Evolutionary conservation across 2,888 invertebrate species (phyloP), one percentile per base, ranked within the genome.

Genomic region (Idaea dimidiata): DNA sequence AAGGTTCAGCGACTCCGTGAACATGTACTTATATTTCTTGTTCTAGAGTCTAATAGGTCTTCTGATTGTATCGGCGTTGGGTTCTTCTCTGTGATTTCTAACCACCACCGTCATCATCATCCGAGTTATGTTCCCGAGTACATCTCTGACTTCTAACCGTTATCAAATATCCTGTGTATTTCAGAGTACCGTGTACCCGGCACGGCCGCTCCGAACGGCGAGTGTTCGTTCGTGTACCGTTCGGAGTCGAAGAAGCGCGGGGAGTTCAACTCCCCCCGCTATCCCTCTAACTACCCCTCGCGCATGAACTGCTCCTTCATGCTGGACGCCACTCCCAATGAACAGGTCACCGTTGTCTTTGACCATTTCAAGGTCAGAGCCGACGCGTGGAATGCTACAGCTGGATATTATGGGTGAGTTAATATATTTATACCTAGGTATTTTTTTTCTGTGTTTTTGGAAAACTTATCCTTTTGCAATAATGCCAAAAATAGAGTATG

Each of bases 261-360:
- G 60, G 97, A 97, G 82, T 97, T 99, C 87, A 99, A 99, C 91
- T 98, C 98, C 61, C 99, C 99, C 18, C 95, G 98, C 67, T 98
- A 98, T 94, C 99, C 99, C 80, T 97, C 98, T 82, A 97, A 98
- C 93, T 99, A 99, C 94, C 99, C 99, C 70, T 97, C 98, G 80
- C 96, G 96, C 87, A 98, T 97, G 72, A 97, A 97, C 93, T 99
- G 99, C 93, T 97, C 97, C 67, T 99, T 97, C 93, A 94, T 96
- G 80, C 97, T 99, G 89, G 93, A 96, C 78, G 97, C 97, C 62
- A 96, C 96, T 72, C 95, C 96, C 69, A 96, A 96, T 84, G 97
- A 98, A 84, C 97, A 98, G 91, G 97, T 97, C 79, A 96, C 97
- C 66, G 94, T 98, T 71, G 96, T 97, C 66, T 98, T 98, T 81